Evolutionary conservation across 1,140 invertebrate species (phyloP).

Genomic region (Pseudomyrmex gracilis): DNA sequence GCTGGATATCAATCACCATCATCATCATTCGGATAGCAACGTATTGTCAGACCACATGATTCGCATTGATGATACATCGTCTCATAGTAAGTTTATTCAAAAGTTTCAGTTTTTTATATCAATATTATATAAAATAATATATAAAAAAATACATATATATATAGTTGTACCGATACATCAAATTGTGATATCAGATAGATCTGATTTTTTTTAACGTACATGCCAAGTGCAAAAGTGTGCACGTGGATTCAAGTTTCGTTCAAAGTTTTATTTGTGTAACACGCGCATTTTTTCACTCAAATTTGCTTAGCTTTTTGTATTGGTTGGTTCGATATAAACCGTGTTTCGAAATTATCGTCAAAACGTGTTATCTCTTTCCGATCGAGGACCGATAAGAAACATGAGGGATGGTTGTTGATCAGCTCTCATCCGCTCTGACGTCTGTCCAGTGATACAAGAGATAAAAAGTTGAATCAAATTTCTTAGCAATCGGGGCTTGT

Average conservation of each 20-base stretch:
- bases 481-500: constrained; percentile 33
- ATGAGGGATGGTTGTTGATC: constrained; percentile 25
- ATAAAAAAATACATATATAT: too few relatives aligned
- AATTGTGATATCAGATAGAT: background rate
- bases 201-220: constrained; percentile 4
- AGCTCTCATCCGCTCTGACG: constrained; percentile 8
- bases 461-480: constrained; percentile 46
- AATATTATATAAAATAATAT: background rate
- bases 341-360: constrained; percentile 25
- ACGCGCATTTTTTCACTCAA: background rate
- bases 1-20: constrained; percentile 82
- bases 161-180: too few relatives aligned
- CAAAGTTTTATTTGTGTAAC: background rate
- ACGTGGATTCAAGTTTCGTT: background rate
- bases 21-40: constrained; percentile 81
- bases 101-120: background rate
- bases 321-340: background rate
- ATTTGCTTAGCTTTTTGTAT: constrained; percentile 27
- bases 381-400: constrained; percentile 22
- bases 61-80: constrained; percentile 82
- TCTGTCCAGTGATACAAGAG: constrained; percentile 33
- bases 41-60: constrained; percentile 79
- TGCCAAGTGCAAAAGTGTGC: constrained; percentile 3
- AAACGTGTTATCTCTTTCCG: constrained; percentile 32
- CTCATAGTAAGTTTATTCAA: constrained; percentile 79